Percentiles rank a stretch among this genome's conserved stretches.
Evolutionary conservation across 1,140 invertebrate species (phyloP).

Genomic region (Magallana ariakensis): DNA sequence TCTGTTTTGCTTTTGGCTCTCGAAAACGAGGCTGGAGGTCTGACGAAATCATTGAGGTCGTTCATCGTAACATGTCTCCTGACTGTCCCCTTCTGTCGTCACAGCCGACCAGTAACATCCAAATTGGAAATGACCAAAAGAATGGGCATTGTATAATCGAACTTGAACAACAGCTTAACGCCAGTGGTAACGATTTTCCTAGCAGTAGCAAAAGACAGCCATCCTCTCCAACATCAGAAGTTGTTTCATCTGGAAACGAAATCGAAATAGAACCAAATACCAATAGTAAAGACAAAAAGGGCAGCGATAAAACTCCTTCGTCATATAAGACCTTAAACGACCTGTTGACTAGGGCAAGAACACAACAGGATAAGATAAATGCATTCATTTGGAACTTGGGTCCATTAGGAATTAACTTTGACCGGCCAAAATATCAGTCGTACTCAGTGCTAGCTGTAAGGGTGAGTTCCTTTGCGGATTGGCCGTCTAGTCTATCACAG

Average conservation of each 20-base stretch:
- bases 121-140: neutral
- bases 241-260: neutral
- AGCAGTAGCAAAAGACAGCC: too few species aligned
- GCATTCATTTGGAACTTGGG: neutral
- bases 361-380: neutral
- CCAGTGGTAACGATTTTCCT: neutral
- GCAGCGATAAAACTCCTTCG: neutral
- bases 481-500: constrained; percentile 12
- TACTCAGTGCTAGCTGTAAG: constrained; percentile 34
- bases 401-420: constrained; percentile 7
- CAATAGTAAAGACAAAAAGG: neutral
- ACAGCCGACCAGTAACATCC: neutral
- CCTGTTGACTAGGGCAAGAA: neutral
- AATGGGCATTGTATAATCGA: too few species aligned
- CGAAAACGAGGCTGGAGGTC: constrained; percentile 21
- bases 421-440: constrained; percentile 24
- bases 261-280: neutral
- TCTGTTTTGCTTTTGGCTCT: constrained; percentile 46
- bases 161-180: neutral
- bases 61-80: constrained; percentile 38
- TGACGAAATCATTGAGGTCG: constrained; percentile 9
- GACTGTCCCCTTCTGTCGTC: constrained; percentile 8
- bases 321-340: neutral
- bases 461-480: constrained; percentile 40
- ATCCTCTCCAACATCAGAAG: too few species aligned